These are phyloP conservation scores for Tolmerus cingulatus DNA, from an alignment of 2,888 invertebrate species.

Conservation along the genomic window DNA sequence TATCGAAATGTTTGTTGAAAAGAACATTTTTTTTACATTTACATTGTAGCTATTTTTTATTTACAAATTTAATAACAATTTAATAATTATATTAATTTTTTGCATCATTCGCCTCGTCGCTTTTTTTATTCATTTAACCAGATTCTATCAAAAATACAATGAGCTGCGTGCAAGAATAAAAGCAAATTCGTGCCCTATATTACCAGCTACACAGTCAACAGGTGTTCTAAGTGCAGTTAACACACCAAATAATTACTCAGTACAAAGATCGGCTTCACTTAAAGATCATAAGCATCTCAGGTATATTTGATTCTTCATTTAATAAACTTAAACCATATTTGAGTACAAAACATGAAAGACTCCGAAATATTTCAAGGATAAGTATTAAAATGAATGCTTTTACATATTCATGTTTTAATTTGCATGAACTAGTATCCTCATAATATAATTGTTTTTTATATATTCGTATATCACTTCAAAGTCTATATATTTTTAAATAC, in stretches of 20 bases:
- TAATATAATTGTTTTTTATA: neutral
- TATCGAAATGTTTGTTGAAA: neutral
- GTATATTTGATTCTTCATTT: constrained; percentile 51
- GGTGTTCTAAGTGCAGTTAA: constrained; percentile 59
- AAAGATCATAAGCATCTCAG: constrained; percentile 65
- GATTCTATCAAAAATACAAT: constrained; percentile 89
- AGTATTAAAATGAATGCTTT: constrained; percentile 22
- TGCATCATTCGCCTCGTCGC: constrained; percentile 47
- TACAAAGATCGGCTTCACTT: constrained; percentile 70
- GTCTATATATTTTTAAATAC: neutral
- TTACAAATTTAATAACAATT: constrained; percentile 14
- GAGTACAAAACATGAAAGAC: neutral
- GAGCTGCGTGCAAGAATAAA: constrained; percentile 89
- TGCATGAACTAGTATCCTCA: constrained; percentile 39
- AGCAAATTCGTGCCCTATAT: constrained; percentile 82
- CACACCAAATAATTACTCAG: constrained; percentile 66
- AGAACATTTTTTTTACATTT: neutral
- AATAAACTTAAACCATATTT: neutral
- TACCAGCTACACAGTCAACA: constrained; percentile 69
- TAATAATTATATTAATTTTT: constrained; percentile 43
- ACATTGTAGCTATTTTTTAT: neutral
- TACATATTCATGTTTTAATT: constrained; percentile 45
- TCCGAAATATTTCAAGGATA: neutral
- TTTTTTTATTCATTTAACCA: constrained; percentile 56
- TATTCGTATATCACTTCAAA: neutral